Base-by-base conservation (phyloP, 1,140 invertebrate genomes). In the Olivierus martensii region DNA sequence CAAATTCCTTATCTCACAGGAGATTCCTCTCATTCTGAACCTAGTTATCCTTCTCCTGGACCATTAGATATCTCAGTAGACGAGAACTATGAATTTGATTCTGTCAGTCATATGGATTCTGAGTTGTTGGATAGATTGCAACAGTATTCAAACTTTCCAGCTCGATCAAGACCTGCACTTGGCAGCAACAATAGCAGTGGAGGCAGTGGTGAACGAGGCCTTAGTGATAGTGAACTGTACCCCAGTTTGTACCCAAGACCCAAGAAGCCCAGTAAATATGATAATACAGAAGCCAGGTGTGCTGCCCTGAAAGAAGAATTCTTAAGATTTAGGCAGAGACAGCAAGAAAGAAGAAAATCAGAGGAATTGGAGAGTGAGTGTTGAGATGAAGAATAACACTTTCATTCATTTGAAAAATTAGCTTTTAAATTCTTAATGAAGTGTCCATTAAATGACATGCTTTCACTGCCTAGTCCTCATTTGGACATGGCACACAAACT, bases 301-400 rank as follows among this genome's bases (percentile, higher is more conserved):
- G 84, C 89, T 59, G 87, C 87, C 34, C 90, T 95, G 83, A 89
- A 92, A 62, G 86, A 92, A 66, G 90, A 95, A 68, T 96, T 93
- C 69, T 81, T 91, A 66, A 83, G 90, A 66, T 94, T 91, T 70
- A 77, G 88, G 49, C 82, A 87, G 62, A 75, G 87, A 38, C 88
- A 92, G 67, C 86, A 85, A 43, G 64, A 71, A 47, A 76, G 79
- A 66, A 71, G 81, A 43, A 49, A 57, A 39, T 61, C 58, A 38
- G 55, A 62, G 11, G 62, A 64, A 52, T 41, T 64, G 46, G 64
- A 65, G 53, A 65, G 64, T 52, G 61, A 62, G 43, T 65, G 64
- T 47, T 65, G 51, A 62, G 28, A 28, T 9, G 28, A 28, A 28
- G 9, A 4, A 28, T 28, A 28, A 28, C 28, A 28, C 4, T 4